Evolutionary conservation across 92 coral and sea anemone species (phyloP).

Genomic region (Phymanthus crucifer): DNA sequence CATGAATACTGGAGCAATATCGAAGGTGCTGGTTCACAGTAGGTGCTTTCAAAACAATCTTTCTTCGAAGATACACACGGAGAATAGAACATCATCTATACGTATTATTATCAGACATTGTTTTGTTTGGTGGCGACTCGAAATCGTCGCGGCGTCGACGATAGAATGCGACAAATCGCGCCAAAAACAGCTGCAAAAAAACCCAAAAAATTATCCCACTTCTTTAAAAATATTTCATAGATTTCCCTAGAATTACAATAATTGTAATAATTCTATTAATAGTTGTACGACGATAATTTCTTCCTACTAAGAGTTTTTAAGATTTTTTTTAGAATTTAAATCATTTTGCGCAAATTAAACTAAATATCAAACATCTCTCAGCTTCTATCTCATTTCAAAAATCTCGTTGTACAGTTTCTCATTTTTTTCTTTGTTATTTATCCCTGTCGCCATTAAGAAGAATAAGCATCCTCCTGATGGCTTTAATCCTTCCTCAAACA

Average conservation of each 20-base stretch:
- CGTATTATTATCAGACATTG: neutral
- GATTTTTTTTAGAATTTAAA: neutral
- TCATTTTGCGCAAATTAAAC: neutral
- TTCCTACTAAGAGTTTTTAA: neutral
- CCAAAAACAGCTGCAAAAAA: too few species aligned
- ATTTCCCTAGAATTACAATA: too few species aligned
- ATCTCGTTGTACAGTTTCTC: neutral
- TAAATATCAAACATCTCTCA: neutral
- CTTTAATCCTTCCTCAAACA: neutral
- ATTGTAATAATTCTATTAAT: too few species aligned
- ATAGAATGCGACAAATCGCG: too few species aligned
- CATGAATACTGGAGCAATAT: constrained; percentile 4
- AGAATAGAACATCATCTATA: neutral
- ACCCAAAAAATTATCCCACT: too few species aligned
- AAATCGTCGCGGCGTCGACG: neutral
- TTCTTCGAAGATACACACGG: neutral
- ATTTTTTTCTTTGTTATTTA: neutral
- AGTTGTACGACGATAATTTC: too few species aligned
- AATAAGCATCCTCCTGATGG: neutral
- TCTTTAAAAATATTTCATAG: too few species aligned
- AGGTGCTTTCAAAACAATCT: constrained; percentile 19
- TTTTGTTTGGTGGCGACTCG: neutral
- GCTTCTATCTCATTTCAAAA: neutral
- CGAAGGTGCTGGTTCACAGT: constrained; percentile 13
- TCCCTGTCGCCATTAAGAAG: neutral